Evolutionary conservation across 2,888 invertebrate genomes (phyloP).

Genomic region (Trissonchulus latispiculum): DNA sequence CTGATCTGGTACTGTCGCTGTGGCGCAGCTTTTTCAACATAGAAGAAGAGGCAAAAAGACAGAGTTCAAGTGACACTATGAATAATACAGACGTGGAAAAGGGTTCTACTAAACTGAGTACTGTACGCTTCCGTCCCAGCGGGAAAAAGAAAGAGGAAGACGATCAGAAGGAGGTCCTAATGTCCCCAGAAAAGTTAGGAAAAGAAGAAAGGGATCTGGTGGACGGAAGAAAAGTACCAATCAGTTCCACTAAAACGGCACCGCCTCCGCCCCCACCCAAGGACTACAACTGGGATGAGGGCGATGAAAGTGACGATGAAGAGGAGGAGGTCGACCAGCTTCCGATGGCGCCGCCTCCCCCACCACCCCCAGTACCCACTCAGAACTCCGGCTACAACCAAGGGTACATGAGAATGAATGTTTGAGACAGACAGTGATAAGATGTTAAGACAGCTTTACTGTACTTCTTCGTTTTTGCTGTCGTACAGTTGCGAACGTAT

Average conservation of each 20-base stretch:
- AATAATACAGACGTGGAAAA: neutral
- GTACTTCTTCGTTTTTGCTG: no score
- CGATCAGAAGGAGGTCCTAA: conserved; percentile 8
- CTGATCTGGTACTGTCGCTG: conserved; percentile 37
- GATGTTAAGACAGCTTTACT: no score
- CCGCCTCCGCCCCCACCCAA: neutral
- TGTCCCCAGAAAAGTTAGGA: neutral
- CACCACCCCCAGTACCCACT: neutral
- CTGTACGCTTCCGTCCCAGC: conserved; percentile 12
- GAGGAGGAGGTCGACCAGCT: neutral
- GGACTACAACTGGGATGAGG: neutral
- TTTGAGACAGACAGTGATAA: no score
- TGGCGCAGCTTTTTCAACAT: conserved; percentile 35
- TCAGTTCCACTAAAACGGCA: no score
- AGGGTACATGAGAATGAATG: no score
- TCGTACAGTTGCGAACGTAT: no score
- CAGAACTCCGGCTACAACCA: no score
- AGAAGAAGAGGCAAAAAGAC: conserved; percentile 32
- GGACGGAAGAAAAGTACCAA: no score
- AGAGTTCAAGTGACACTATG: neutral
- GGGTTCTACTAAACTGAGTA: neutral
- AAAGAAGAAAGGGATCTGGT: neutral
- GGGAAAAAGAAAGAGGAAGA: neutral
- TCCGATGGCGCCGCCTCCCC: neutral
- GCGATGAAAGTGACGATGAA: neutral